Evolutionary conservation across 2,797 vertebrate genomes (phyloP).

Genomic region (Muraenolepis orangiensis): DNA sequence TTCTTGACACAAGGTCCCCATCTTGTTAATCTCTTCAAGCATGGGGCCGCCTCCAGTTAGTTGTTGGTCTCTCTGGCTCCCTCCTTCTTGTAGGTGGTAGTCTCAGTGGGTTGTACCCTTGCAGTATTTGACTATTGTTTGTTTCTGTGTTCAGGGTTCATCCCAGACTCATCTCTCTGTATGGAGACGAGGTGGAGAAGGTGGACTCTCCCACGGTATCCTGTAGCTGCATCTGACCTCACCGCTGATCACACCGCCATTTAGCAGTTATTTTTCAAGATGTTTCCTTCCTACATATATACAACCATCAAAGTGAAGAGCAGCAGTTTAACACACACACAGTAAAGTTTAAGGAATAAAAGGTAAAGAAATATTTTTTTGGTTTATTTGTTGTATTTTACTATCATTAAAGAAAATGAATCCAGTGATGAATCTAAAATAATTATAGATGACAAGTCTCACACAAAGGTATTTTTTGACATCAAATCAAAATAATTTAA

Average conservation of each 20-base stretch:
- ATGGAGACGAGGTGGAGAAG: conserved; percentile 80
- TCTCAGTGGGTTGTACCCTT: background rate
- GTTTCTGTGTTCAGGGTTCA: conserved; percentile 76
- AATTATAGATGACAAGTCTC: background rate
- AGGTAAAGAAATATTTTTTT: background rate
- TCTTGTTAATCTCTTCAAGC: background rate
- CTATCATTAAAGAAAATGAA: background rate
- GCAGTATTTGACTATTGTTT: conserved; percentile 4
- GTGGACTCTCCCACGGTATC: conserved; percentile 72
- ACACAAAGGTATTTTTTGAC: background rate
- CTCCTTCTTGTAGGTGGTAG: no score
- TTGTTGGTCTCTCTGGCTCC: background rate
- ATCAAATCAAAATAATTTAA: background rate
- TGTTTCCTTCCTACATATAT: no score
- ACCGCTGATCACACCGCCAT: no score
- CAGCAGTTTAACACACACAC: background rate
- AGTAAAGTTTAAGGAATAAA: background rate
- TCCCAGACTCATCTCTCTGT: conserved; percentile 83
- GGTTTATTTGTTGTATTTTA: background rate
- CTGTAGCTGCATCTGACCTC: conserved; percentile 83
- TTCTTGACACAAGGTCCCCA: no score
- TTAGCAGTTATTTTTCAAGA: no score
- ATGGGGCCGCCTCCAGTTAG: background rate
- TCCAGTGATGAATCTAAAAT: background rate
- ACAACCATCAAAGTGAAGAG: no score